phyloP scores from a whole-genome alignment of 2,113 vertebrate genomes.

The Trachemys scripta region DNA sequence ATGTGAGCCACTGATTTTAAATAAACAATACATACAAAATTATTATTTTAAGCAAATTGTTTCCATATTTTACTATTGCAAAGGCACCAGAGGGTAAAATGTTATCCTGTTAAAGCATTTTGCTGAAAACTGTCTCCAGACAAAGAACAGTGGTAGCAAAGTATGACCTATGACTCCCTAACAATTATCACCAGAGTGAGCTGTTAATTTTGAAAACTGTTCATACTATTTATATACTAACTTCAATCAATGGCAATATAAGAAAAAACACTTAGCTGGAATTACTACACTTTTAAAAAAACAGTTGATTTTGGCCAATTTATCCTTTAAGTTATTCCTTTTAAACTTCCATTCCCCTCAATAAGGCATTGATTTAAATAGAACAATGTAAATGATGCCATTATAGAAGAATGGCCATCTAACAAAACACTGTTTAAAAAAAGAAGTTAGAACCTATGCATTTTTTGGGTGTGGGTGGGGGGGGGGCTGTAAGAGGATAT shows the following conservation, averaged over 20 bases:
- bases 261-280: background rate
- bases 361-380: background rate
- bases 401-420: background rate
- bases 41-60: background rate
- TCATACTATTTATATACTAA: background rate
- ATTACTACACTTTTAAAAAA: constrained; percentile 9
- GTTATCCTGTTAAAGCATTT: background rate
- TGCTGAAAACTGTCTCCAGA: constrained; percentile 24
- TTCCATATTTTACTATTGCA: background rate
- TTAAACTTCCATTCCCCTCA: background rate
- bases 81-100: background rate
- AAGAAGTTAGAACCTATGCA: background rate
- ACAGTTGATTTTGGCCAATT: background rate
- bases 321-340: background rate
- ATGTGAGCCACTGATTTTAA: background rate
- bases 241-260: background rate
- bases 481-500: too few species aligned
- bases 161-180: constrained; percentile 43
- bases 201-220: constrained; percentile 53
- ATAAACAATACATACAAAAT: background rate
- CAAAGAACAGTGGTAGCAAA: background rate
- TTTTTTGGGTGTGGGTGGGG: too few species aligned
- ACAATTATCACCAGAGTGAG: constrained; percentile 28
- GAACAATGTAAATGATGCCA: background rate
- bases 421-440: background rate